These are phyloP conservation scores for Triops longicaudatus DNA, from an alignment of 1,140 invertebrate genomes.

Conservation along the genomic window DNA sequence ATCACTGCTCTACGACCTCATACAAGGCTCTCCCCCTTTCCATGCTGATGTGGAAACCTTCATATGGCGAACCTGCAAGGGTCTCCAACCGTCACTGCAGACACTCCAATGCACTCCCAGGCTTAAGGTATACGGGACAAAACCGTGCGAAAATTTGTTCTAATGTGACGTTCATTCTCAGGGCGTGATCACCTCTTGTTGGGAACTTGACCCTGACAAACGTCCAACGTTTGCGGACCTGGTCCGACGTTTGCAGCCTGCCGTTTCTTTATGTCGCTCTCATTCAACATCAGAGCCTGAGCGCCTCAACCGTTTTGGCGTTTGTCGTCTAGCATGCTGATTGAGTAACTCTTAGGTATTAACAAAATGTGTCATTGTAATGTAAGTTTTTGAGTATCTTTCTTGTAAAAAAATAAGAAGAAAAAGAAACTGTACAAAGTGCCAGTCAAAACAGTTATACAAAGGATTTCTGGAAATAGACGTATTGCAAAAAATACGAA, in stretches of 20 bases:
- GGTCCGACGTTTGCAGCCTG: slow-evolving; percentile 26
- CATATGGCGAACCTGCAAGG: slow-evolving; percentile 39
- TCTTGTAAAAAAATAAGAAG: not conserved
- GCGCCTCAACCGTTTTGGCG: slow-evolving; percentile 22
- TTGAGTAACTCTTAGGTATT: not conserved
- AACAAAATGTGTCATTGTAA: too few relatives aligned
- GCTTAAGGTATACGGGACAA: slow-evolving; percentile 35
- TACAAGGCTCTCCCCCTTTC: slow-evolving; percentile 38
- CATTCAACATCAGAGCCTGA: slow-evolving; percentile 28
- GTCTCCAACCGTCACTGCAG: slow-evolving; percentile 34
- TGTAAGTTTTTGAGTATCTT: not conserved
- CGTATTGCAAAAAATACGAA: too few relatives aligned
- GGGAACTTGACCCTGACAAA: slow-evolving; percentile 23
- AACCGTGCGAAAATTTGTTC: not conserved
- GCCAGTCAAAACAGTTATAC: too few relatives aligned
- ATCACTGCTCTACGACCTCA: slow-evolving; percentile 40
- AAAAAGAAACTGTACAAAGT: too few relatives aligned
- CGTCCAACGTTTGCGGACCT: slow-evolving; percentile 28
- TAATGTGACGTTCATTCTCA: not conserved
- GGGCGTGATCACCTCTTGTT: slow-evolving; percentile 25
- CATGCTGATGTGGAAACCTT: slow-evolving; percentile 35
- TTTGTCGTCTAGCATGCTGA: slow-evolving; percentile 26
- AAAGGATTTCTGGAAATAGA: too few relatives aligned
- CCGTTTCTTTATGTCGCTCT: slow-evolving; percentile 22
- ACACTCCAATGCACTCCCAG: slow-evolving; percentile 35